Evolutionary conservation across 2,797 vertebrate genomes (phyloP), one percentile per base, ranked within the genome.

Genomic region (Sandelia bainsii): DNA sequence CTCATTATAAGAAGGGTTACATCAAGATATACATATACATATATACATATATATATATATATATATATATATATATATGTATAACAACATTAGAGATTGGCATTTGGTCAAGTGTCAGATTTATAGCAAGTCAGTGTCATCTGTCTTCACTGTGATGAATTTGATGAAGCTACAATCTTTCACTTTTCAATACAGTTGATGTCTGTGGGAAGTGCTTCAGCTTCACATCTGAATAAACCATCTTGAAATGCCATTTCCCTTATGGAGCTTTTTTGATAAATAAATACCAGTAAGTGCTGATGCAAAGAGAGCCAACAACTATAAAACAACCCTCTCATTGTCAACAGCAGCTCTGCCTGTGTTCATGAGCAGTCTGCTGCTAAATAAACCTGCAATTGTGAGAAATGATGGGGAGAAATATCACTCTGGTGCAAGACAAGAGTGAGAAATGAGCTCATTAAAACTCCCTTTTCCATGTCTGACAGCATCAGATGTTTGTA

Each of bases 401-500:
- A 46, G 48, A 17, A 50, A 49, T 39, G 50, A 39, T 22, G n/a
- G n/a, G 45, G 19, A 49, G 22, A 23, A 12, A 22, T n/a, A 10
- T 49, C 20, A 22, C 9, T 20, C 4, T 49, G n/a, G 45, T 46
- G 46, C 6, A 13, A 23, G 53, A 16, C 9, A 17, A 17, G 19
- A 12, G 19, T 11, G 22, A 5, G 70, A 16, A 50, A 70, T 20
- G 11, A 14, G 8, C 6, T n/a, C 23, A 50, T 25, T 3, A 40
- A 54, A 49, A 54, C 45, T 74, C 60, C 53, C 25, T 61, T 72
- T 50, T 48, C 46, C 58, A 77, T 73, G 37, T 42, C 25, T 53
- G 40, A 75, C 58, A 62, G 34, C 42, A 60, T 39, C 22, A 42
- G 53, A 57, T 70, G 45, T 72, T 32, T 74, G 63, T 74, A 68